Conservation (phyloP, 2,888 invertebrate species). For the Lottia scabra region DNA sequence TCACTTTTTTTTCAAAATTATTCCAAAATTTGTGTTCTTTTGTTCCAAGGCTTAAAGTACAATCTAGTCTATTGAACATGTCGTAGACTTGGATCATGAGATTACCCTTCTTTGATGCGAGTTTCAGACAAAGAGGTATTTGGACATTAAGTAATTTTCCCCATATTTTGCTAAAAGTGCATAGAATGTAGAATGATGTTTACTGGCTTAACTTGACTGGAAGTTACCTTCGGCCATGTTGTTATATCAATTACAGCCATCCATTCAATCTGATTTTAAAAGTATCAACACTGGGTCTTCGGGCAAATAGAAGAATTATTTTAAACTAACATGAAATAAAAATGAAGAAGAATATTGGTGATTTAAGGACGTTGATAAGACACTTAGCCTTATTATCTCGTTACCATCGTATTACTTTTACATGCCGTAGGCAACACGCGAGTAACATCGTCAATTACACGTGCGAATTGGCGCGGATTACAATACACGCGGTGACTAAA, state of each 20-base stretch:
- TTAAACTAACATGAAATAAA: slow-evolving; percentile 11
- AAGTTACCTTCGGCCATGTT: not conserved
- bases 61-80: too few relatives aligned
- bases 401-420: slow-evolving; percentile 17
- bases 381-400: slow-evolving; percentile 21
- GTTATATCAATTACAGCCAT: not conserved
- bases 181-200: too few relatives aligned
- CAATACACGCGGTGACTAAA: slow-evolving; percentile 19
- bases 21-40: too few relatives aligned
- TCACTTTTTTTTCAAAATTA: too few relatives aligned
- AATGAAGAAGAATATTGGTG: slow-evolving; percentile 18
- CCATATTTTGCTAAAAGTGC: too few relatives aligned
- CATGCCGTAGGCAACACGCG: slow-evolving; percentile 13
- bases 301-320: not conserved
- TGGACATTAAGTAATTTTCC: too few relatives aligned
- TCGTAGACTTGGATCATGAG: too few relatives aligned
- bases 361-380: slow-evolving; percentile 16
- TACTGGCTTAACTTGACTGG: too few relatives aligned
- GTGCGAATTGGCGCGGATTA: slow-evolving; percentile 21
- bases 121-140: too few relatives aligned
- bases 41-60: too few relatives aligned
- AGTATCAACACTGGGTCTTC: not conserved
- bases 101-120: too few relatives aligned
- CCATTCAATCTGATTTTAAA: not conserved
- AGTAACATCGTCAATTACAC: slow-evolving; percentile 23